Percentiles rank a stretch among this genome's conserved stretches.
Evolutionary conservation across 2,888 invertebrate genomes (phyloP).

Genomic region (Anthoptus insignis): DNA sequence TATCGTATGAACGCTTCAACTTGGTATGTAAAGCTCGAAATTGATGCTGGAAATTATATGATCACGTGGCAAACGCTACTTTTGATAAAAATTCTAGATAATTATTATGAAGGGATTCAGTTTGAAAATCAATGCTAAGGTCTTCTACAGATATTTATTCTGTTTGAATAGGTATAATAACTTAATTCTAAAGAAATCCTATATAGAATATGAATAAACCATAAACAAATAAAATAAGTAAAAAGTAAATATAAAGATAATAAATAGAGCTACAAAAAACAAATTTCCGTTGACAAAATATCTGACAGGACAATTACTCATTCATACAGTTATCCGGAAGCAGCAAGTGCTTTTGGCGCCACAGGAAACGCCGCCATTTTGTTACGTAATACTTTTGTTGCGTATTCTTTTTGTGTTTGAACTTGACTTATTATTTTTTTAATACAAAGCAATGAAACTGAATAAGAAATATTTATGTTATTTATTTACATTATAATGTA

Average conservation of each 20-base stretch:
- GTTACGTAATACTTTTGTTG: conserved; percentile 51
- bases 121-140: too few species aligned
- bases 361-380: conserved; percentile 63
- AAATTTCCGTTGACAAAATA: conserved; percentile 39
- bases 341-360: conserved; percentile 60
- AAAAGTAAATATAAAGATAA: conserved; percentile 7
- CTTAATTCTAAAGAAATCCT: too few species aligned
- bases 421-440: conserved; percentile 28
- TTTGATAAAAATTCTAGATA: too few species aligned
- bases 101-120: too few species aligned
- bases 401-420: conserved; percentile 24
- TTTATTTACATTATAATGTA: too few species aligned
- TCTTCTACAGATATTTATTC: too few species aligned
- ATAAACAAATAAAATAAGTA: not conserved
- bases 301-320: conserved; percentile 38
- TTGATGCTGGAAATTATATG: too few species aligned
- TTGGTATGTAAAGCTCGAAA: too few species aligned
- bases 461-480: too few species aligned
- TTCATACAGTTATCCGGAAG: conserved; percentile 51
- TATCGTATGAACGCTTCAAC: too few species aligned
- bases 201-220: not conserved
- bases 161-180: too few species aligned
- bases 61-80: too few species aligned
- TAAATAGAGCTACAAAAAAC: conserved; percentile 1
- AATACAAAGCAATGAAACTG: not conserved